Percentiles rank a stretch among this genome's conserved stretches.
These are phyloP conservation scores for Diachasma alloeum DNA, from an alignment of 1,140 invertebrate species.

Conservation along the genomic window DNA sequence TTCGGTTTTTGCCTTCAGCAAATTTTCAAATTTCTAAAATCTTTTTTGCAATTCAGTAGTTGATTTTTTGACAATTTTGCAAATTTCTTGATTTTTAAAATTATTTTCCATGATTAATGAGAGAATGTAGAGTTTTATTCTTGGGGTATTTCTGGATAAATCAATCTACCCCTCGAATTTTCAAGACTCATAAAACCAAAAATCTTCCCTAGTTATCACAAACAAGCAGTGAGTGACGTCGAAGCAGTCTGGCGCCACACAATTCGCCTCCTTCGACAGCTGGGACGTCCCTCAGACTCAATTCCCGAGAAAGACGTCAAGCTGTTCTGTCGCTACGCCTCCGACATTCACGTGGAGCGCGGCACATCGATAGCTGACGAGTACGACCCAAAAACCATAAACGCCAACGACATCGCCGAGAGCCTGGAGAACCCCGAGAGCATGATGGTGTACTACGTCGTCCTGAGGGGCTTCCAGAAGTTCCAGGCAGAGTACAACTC, in stretches of 20 bases:
- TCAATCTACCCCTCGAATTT: neutral
- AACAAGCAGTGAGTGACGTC: slow-evolving; percentile 83
- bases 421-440: slow-evolving; percentile 81
- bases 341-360: slow-evolving; percentile 79
- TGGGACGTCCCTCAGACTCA: slow-evolving; percentile 75
- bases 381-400: slow-evolving; percentile 70
- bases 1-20: no score
- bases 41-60: no score
- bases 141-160: no score
- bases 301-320: slow-evolving; percentile 83
- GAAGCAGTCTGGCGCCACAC: slow-evolving; percentile 83
- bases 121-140: no score
- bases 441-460: slow-evolving; percentile 89
- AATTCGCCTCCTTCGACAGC: slow-evolving; percentile 78
- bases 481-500: slow-evolving; percentile 89
- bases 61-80: no score
- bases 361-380: slow-evolving; percentile 85
- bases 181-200: no score
- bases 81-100: no score
- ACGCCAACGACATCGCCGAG: slow-evolving; percentile 68
- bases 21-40: no score
- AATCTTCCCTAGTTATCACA: slow-evolving; percentile 71
- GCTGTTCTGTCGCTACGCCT: slow-evolving; percentile 85
- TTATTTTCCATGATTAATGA: no score
- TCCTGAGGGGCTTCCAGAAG: slow-evolving; percentile 88